phyloP scores from a whole-genome alignment of 1,140 invertebrate species.

The Reticulitermes speratus region DNA sequence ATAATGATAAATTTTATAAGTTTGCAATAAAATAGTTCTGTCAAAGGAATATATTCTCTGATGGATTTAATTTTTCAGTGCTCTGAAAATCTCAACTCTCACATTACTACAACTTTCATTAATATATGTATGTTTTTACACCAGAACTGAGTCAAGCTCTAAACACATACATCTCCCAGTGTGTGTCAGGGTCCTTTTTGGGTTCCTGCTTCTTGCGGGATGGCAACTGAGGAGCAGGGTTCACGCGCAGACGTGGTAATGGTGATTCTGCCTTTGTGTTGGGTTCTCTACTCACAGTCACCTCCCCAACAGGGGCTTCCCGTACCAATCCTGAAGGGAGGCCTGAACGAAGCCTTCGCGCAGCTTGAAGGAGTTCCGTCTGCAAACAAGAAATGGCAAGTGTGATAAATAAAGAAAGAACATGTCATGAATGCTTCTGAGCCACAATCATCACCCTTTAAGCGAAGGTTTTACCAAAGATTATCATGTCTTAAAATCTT shows the following conservation, averaged over 20 bases:
- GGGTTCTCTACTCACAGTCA: slow-evolving; percentile 50
- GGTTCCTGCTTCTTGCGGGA: not conserved
- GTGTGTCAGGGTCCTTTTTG: not conserved
- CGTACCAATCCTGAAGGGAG: slow-evolving; percentile 39
- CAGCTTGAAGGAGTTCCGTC: slow-evolving; percentile 64
- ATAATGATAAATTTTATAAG: no score
- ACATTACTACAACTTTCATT: no score
- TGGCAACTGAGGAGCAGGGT: not conserved
- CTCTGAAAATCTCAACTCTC: no score
- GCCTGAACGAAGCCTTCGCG: slow-evolving; percentile 56
- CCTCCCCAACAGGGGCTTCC: not conserved
- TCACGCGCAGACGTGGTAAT: slow-evolving; percentile 25
- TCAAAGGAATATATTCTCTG: no score
- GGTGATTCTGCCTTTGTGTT: slow-evolving; percentile 43
- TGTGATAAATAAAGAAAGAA: not conserved
- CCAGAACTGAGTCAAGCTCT: not conserved
- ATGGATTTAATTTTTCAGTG: no score
- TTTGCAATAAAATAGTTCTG: no score
- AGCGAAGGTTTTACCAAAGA: no score
- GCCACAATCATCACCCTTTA: no score
- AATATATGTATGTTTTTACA: not conserved
- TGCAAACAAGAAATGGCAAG: slow-evolving; percentile 40
- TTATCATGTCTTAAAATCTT: no score
- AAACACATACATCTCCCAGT: slow-evolving; percentile 25
- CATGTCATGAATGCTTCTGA: no score